phyloP scores from a whole-genome alignment of 2,888 invertebrate genomes.

The Drosophila bunnanda region DNA sequence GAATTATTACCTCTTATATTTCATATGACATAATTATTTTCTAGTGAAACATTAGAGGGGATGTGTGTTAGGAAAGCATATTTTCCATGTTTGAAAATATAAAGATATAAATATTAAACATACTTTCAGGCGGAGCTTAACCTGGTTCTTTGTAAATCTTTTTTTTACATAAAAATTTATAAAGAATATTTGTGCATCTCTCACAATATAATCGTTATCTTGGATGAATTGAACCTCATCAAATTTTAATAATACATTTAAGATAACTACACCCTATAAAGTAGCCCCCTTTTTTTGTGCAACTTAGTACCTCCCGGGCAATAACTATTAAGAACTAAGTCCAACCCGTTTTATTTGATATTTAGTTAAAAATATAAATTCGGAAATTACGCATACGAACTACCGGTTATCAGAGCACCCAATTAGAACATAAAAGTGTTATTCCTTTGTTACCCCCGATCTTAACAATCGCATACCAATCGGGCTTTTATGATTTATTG shows the following conservation, averaged over 20 bases:
- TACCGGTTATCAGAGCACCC: conserved; percentile 10
- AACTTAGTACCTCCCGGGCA: not conserved
- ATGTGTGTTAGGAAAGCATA: not conserved
- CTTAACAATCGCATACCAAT: conserved; percentile 15
- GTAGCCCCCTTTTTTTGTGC: not conserved
- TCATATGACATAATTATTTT: not conserved
- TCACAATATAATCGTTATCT: not conserved
- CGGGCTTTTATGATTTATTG: conserved; percentile 11
- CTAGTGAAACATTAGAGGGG: not conserved
- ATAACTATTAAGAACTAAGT: not conserved
- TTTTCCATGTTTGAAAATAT: not conserved
- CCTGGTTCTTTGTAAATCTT: not conserved
- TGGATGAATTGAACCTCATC: no score
- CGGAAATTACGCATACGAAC: conserved; percentile 18
- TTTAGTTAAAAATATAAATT: not conserved
- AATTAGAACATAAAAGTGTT: conserved; percentile 8
- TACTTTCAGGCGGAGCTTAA: conserved; percentile 8
- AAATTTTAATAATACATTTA: not conserved
- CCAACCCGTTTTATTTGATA: not conserved
- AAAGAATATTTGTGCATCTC: not conserved
- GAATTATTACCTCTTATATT: not conserved
- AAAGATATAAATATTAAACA: not conserved
- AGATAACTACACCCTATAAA: no score
- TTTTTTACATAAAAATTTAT: not conserved
- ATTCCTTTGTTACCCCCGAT: conserved; percentile 6